Base-by-base conservation (phyloP, 2,888 invertebrate genomes). In the Megalurothrips usitatus region DNA sequence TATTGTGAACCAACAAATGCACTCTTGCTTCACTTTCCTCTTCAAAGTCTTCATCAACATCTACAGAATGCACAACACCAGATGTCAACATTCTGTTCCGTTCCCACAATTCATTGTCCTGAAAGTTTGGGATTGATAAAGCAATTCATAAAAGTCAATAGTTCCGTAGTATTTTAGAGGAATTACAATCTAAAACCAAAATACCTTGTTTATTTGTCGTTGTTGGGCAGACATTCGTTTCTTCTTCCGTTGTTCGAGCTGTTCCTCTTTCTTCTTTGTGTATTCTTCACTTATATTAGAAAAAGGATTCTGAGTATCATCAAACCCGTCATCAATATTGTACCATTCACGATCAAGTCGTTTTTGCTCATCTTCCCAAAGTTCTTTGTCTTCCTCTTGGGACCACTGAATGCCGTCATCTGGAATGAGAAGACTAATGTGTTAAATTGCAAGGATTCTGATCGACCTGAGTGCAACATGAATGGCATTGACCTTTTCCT, bases 91-190 rank as follows among this genome's bases (percentile, higher is more conserved):
- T 97, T 83, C 99, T 92, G 89, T 99, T 99, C 43, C 97, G 91
- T 88, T 99, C 99, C 99, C 99, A 99, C 84, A 97, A 89, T 86
- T 99, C 99, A 87, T 98, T 99, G 89, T 99, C 99, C 88, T 90
- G 84, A 79, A 85, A 85, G 81, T 75, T 80, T 78, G 82, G 63
- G 79, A 75, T 26, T 79, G 28, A 43, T 68, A 26, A 79, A 26
- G 79, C 83, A 28, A 4, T 19, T 23, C 2, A 6, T 28, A 23
- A 23, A 2, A 23, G n/a, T 34, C n/a, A 4, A n/a, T 2, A n/a
- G n/a, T 2, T 8, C 6, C 43, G 26, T n/a, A n/a, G n/a, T 8
- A 4, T 79, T 28, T 79, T 8, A 79, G 19, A 43, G 34, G 34
- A 43, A 4, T 43, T 12, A 79, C 63, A 79, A 23, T 23, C 3